Conservation (phyloP, 2,797 vertebrate genomes). For the Caiman crocodilus region DNA sequence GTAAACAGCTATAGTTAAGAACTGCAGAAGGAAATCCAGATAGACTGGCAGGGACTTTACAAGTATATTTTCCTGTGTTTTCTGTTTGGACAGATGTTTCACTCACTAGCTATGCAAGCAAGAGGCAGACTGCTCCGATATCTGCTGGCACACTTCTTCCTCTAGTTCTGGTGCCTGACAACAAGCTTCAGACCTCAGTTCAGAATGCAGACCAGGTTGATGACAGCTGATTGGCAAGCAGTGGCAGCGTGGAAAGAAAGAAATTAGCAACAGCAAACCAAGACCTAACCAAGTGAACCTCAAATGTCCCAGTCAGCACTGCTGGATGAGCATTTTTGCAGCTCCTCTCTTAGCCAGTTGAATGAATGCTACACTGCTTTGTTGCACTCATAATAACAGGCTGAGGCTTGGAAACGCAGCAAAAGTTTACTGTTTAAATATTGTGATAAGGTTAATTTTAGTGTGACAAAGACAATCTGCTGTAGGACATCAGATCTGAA, state of each 20-base stretch:
- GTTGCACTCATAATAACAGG: not conserved
- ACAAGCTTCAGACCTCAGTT: not conserved
- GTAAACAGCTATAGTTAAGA: not conserved
- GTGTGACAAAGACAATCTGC: not conserved
- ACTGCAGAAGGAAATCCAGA: not conserved
- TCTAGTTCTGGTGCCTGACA: not conserved
- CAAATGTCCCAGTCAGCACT: constrained; percentile 56
- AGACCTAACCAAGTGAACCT: constrained; percentile 52
- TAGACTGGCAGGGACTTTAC: fast-evolving
- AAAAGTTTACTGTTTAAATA: not conserved
- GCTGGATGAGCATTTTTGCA: not conserved
- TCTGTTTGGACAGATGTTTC: not conserved
- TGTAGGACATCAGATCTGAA: not conserved
- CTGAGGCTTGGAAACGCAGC: not conserved
- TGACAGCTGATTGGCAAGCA: constrained; percentile 61
- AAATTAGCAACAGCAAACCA: not conserved
- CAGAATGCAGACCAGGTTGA: not conserved
- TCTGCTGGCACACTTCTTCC: not conserved
- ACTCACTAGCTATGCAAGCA: not conserved
- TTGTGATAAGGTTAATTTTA: not conserved
- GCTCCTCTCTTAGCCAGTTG: not conserved
- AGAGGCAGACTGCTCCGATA: not conserved
- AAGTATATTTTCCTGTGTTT: not conserved
- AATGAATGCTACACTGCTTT: not conserved
- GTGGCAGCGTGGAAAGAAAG: constrained; percentile 21